Evolutionary conservation across 2,113 vertebrate species (phyloP), one percentile per base, ranked within the genome.

Genomic region (Eurypyga helias): DNA sequence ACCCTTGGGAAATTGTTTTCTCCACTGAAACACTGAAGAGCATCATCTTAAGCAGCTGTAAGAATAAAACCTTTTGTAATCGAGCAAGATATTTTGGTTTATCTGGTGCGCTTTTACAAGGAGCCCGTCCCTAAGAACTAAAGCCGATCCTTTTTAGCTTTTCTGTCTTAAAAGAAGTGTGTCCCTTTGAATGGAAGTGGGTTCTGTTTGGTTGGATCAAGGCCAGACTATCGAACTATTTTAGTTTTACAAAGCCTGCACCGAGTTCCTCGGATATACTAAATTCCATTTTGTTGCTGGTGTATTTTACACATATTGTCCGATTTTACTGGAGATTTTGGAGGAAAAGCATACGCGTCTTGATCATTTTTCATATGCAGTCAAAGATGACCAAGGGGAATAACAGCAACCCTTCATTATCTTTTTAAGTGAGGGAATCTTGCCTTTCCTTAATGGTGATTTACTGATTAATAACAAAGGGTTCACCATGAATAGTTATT

Each of bases 11-110:
- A 93, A 66, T 21, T 13, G 38, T 28, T 88, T 73, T 83, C 90
- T 66, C 43, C 17, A 13, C 43, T 49, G 70, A 76, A 95, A 78
- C 52, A n/a, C 87, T 58, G 69, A 79, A 60, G 54, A 88, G 48
- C 82, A 58, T 67, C 12, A 16, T 55, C 51, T 65, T 65, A 65
- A 70, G 41, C 31, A 54, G 34, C 67, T 61, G 25, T 33, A 83
- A 81, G 93, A 94, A 83, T 67, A 73, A 90, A 96, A 67, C 34
- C 51, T 83, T 70, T 81, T 78, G 67, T 93, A 83, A 73, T 10
- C 1, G 8, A 71, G 48, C 33, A 38, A 52, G 79, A 48, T 83
- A 43, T 78, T 92, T 85, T 88, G 75, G 24, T 1, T 69, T 69
- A 34, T 88, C 75, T 80, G 14, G 20, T 61, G 81, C 36, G 15